phyloP scores from a whole-genome alignment of 2,888 invertebrate species.

The Aquatica leii region DNA sequence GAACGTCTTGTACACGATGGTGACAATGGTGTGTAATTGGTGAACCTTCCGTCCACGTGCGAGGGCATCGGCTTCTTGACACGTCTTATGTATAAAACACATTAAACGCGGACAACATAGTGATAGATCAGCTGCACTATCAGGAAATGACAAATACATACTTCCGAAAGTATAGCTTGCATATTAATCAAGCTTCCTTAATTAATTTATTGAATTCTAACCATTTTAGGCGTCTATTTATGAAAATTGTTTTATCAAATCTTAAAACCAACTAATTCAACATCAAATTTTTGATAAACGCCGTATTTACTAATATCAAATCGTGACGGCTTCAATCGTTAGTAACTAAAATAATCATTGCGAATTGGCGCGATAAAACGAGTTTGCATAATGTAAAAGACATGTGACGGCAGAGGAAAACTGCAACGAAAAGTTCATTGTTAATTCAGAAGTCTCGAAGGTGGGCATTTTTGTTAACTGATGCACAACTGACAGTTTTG shows the following conservation, averaged over 20 bases:
- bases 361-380: conserved; percentile 26
- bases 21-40: conserved; percentile 55
- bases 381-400: conserved; percentile 41
- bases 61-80: conserved; percentile 49
- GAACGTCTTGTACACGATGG: conserved; percentile 43
- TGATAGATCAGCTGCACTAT: conserved; percentile 52
- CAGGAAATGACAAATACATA: conserved; percentile 55
- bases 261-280: no score
- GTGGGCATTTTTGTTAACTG: conserved; percentile 21
- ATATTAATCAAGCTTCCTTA: conserved; percentile 47
- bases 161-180: conserved; percentile 54
- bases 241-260: no score
- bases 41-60: conserved; percentile 58
- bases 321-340: conserved; percentile 9
- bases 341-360: conserved; percentile 29
- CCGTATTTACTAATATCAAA: no score
- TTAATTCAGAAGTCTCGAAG: conserved; percentile 37
- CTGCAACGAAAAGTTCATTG: conserved; percentile 35
- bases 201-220: neutral
- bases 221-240: no score
- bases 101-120: conserved; percentile 46
- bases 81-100: conserved; percentile 34
- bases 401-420: conserved; percentile 39
- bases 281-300: no score
- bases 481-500: conserved; percentile 32